Base-by-base conservation (phyloP, 2,888 invertebrate species). In the Polia nebulosa region DNA sequence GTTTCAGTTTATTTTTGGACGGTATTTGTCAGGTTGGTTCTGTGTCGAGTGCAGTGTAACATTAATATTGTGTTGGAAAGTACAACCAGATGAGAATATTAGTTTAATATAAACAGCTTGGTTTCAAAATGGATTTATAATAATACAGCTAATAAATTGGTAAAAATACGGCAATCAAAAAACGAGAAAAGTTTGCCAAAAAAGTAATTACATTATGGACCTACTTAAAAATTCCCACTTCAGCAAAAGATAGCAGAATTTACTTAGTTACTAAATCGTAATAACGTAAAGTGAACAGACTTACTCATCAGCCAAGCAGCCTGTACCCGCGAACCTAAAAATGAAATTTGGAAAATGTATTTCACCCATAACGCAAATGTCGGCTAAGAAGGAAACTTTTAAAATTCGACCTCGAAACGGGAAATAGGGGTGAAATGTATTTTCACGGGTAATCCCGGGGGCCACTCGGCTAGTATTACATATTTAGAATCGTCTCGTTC, bases 311-410 rank as follows among this genome's bases (percentile, higher is more conserved):
- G 51, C 51, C 11, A n/a, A n/a, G 51, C 51, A 70, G 51, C 52
- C 20, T 39, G 59, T 81, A 77, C 58, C 52, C 52, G 58, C 44
- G 57, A 63, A 69, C 69, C 76, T 72, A 73, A 72, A 81, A 76
- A 80, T 69, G 56, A 80, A 76, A 80, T 80, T 75, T 76, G 62
- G 64, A 70, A 84, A 83, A 83, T 82, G 76, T 78, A 84, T 84
- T 82, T 78, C 47, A 67, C 61, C 65, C 78, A 80, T 83, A 82
- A 84, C 69, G 70, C 67, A 73, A 84, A 84, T 70, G 67, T 76
- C 39, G 76, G 78, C 58, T 62, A 57, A 75, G 71, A 72, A 71
- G 76, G 72, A 80, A 80, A 76, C 73, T 80, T 83, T 81, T 77
- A 75, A 85, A 84, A 81, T 75, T 81, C 81, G 73, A 79, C 78